Conservation (phyloP, 37 sponge, comb jelly and placozoan genomes). For the Tethya wilhelma region DNA sequence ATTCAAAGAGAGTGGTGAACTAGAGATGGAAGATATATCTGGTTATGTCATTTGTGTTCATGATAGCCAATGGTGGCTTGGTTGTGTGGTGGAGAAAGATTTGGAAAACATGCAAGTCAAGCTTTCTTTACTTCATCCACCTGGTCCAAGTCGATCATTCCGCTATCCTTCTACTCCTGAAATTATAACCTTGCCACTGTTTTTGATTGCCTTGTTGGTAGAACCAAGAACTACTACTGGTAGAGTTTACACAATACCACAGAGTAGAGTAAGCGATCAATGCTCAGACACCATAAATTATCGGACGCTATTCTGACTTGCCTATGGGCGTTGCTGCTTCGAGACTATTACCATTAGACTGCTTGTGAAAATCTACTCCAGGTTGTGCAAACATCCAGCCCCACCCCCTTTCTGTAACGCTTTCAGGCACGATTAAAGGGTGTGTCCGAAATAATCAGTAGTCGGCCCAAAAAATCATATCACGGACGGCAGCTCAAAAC, state of each 20-base stretch:
- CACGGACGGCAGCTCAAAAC: too few species aligned
- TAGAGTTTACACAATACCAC: slow-evolving; percentile 6
- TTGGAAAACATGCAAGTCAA: slow-evolving; percentile 18
- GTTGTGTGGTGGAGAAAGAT: slow-evolving; percentile 10
- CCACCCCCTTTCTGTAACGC: too few species aligned
- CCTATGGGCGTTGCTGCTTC: too few species aligned
- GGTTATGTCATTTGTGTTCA: slow-evolving; percentile 30
- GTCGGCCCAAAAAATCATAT: too few species aligned
- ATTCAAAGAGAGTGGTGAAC: not conserved
- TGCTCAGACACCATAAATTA: too few species aligned
- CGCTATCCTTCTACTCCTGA: slow-evolving; percentile 12
- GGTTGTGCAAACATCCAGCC: too few species aligned
- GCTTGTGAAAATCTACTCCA: too few species aligned
- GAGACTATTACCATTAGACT: too few species aligned
- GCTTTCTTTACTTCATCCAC: slow-evolving; percentile 26
- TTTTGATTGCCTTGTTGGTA: not conserved
- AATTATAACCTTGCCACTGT: slow-evolving; percentile 8
- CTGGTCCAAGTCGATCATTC: slow-evolving; percentile 44
- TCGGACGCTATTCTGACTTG: too few species aligned
- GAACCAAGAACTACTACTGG: slow-evolving; percentile 40
- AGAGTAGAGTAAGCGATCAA: too few species aligned
- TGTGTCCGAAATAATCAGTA: too few species aligned
- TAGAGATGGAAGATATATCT: slow-evolving; percentile 15
- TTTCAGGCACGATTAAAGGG: too few species aligned
- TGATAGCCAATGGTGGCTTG: slow-evolving; percentile 26